Percentiles rank a stretch among this genome's conserved stretches.
phyloP scores from a whole-genome alignment of 2,113 vertebrate genomes.

The Irena cyanogastra region DNA sequence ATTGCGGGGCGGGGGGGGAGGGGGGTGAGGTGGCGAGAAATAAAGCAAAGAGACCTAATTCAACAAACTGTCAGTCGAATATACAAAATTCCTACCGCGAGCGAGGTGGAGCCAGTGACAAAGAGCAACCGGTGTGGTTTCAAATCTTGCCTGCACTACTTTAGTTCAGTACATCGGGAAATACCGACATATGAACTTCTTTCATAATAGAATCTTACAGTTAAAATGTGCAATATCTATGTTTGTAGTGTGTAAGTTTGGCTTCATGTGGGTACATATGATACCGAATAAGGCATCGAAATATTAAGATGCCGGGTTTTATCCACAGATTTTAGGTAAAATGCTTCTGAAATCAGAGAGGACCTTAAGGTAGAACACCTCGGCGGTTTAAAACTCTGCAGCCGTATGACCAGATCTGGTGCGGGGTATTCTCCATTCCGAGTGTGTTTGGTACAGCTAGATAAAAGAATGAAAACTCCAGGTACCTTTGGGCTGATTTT shows the following conservation, averaged over 20 bases:
- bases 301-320: rapidly evolving
- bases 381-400: background rate
- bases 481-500: background rate
- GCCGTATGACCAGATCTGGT: rapidly evolving
- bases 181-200: background rate
- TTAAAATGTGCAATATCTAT: rapidly evolving
- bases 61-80: background rate
- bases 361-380: too few relatives aligned
- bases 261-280: rapidly evolving
- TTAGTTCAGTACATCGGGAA: background rate
- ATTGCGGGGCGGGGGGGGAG: rapidly evolving
- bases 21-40: too few relatives aligned
- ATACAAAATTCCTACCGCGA: background rate
- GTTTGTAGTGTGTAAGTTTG: background rate
- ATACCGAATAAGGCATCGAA: background rate
- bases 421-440: rapidly evolving
- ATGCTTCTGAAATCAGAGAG: background rate
- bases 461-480: background rate
- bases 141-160: too few relatives aligned
- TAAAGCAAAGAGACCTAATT: background rate
- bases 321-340: background rate
- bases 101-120: background rate
- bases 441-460: background rate
- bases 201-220: too few relatives aligned
- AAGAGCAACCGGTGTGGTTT: too few relatives aligned